Evolutionary conservation across 2,113 vertebrate species (phyloP), one percentile per base, ranked within the genome.

Genomic region (Gymnorhina tibicen): DNA sequence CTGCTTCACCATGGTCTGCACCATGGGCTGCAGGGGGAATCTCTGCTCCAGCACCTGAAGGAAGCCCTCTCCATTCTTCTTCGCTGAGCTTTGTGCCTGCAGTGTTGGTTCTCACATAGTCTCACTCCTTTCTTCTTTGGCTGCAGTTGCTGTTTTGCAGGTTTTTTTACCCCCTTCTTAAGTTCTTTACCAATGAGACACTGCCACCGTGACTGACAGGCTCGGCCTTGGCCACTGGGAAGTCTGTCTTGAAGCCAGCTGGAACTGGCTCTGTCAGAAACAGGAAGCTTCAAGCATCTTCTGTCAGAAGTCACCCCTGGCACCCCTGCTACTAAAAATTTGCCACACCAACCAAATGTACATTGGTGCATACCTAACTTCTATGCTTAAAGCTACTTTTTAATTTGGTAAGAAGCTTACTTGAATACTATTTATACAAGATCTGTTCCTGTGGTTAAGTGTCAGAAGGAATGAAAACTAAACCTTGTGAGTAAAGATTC

Each of bases 151-250:
- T 50, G 7, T 44, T 85, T 41, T 35, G 17, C 24, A 53, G 37
- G 27, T 0, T 6, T 50, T 55, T 81, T 60, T 59, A 39, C 7
- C 5, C 6, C 5, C 8, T 60, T 63, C n/a, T 81, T 46, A 50
- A 63, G 26, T 27, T 12, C 2, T 8, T 30, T 23, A 39, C 19
- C 63, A 18, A 10, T 19, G 49, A 76, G 42, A 28, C 7, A 2
- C 11, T n/a, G 6, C 33, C 28, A 18, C 42, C 0, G 0, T 68
- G 28, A 27, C 14, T 23, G 24, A 47, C 3, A 30, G n/a, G 13
- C 17, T 72, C 0, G 0, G 67, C 52, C 19, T 73, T 46, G 52
- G 66, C 59, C 24, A 22, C 32, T 42, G 24, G 39, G 3, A 15
- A 39, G 11, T 59, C 37, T 39, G 11, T 41, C 44, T 49, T 33